Evolutionary conservation across 2,888 invertebrate species (phyloP).

Genomic region (Leptarthrus brevirostris): DNA sequence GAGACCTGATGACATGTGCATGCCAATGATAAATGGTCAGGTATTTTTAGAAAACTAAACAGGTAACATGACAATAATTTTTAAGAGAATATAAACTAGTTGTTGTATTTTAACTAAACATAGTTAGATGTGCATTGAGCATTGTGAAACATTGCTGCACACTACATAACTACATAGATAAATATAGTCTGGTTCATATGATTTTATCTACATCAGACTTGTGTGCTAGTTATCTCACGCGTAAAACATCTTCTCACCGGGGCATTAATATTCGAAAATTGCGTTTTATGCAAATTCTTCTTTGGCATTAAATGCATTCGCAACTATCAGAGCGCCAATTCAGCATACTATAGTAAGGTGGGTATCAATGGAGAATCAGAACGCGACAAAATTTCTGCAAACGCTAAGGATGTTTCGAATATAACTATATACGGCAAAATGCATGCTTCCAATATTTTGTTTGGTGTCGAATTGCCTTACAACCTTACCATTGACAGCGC

Average conservation of each 20-base stretch:
- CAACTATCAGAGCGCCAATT: not conserved
- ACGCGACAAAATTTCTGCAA: conserved; percentile 28
- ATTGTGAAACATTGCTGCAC: too few species aligned
- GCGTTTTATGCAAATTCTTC: conserved; percentile 60
- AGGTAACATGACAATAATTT: conserved; percentile 22
- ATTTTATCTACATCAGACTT: not conserved
- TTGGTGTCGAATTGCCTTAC: conserved; percentile 37
- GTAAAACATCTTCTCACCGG: not conserved
- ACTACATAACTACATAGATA: too few species aligned
- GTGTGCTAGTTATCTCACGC: not conserved
- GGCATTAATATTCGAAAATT: conserved; percentile 66
- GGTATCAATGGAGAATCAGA: conserved; percentile 13
- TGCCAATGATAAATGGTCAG: conserved; percentile 26
- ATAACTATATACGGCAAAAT: not conserved
- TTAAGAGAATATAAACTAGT: not conserved
- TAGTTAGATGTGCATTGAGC: too few species aligned
- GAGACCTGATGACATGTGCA: conserved; percentile 26
- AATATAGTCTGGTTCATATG: too few species aligned
- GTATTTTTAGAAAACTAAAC: conserved; percentile 2
- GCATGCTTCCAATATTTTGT: conserved; percentile 29
- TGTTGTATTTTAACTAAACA: too few species aligned
- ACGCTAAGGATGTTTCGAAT: conserved; percentile 13
- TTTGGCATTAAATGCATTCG: conserved; percentile 14
- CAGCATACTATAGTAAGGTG: not conserved
- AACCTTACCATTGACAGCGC: conserved; percentile 28